Evolutionary conservation across 2,888 invertebrate species (phyloP).

Genomic region (Drosophila imparisetae): DNA sequence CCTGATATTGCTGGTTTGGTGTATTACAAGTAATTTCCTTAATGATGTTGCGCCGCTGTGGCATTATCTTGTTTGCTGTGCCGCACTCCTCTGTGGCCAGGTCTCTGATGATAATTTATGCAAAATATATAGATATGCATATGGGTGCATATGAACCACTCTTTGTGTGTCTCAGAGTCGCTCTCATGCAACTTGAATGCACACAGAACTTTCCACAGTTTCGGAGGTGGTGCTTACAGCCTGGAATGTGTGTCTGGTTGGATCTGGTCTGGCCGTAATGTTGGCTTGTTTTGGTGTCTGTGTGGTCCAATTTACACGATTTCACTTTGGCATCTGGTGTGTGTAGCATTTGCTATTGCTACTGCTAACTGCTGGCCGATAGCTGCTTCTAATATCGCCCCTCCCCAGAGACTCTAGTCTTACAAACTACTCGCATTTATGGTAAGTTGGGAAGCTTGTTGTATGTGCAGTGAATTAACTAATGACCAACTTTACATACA

Average conservation of each 20-base stretch:
- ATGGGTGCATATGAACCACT: constrained; percentile 14
- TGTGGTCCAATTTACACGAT: constrained; percentile 81
- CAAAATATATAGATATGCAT: constrained; percentile 67
- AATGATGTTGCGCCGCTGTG: constrained; percentile 76
- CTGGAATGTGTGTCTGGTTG: constrained; percentile 9
- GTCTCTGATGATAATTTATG: constrained; percentile 69
- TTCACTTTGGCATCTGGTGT: constrained; percentile 63
- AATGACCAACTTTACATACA: constrained; percentile 69
- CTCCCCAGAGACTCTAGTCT: not conserved
- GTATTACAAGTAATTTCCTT: constrained; percentile 80
- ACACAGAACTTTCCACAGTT: constrained; percentile 55
- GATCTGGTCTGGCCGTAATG: constrained; percentile 42
- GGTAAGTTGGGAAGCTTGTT: constrained; percentile 66
- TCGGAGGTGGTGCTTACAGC: constrained; percentile 41
- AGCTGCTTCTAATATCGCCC: constrained; percentile 59
- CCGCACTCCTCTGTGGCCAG: constrained; percentile 37
- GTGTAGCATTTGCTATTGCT: constrained; percentile 20
- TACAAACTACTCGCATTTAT: constrained; percentile 59
- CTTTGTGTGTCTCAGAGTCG: constrained; percentile 12
- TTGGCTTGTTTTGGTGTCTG: constrained; percentile 60
- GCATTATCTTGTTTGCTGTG: constrained; percentile 76
- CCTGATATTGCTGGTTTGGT: constrained; percentile 59
- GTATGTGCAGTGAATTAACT: constrained; percentile 75
- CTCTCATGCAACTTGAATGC: constrained; percentile 40
- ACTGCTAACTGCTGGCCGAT: constrained; percentile 34